phyloP scores from a whole-genome alignment of 1,140 invertebrate species.

The Trachymyrmex septentrionalis region DNA sequence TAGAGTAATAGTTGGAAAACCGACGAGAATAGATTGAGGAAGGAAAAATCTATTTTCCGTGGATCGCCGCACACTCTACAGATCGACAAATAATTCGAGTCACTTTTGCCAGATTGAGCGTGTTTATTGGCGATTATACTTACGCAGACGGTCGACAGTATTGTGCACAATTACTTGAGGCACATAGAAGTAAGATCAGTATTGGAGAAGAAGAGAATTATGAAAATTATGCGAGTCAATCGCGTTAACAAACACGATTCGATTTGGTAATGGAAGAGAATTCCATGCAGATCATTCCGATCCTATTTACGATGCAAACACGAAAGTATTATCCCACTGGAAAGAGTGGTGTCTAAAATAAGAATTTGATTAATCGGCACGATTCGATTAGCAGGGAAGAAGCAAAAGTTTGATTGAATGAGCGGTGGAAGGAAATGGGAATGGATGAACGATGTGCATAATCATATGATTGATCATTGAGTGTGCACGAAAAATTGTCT shows the following conservation, averaged over 20 bases:
- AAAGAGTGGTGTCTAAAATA: not conserved
- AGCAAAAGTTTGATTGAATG: slow-evolving; percentile 21
- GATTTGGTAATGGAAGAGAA: not conserved
- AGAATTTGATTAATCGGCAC: not conserved
- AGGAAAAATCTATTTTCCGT: slow-evolving; percentile 9
- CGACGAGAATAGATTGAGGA: not conserved
- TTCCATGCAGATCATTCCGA: not conserved
- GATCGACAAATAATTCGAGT: not conserved
- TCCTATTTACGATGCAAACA: not conserved
- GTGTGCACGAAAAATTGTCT: not conserved
- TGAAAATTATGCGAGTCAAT: not conserved
- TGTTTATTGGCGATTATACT: slow-evolving; percentile 41
- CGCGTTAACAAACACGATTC: slow-evolving; percentile 1
- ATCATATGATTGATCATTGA: slow-evolving; percentile 42
- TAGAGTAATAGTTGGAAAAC: not conserved
- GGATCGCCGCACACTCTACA: not conserved
- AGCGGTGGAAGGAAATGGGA: not conserved
- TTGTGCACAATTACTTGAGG: not conserved
- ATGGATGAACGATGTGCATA: slow-evolving; percentile 18
- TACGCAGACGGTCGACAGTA: slow-evolving; percentile 10
- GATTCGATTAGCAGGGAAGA: not conserved
- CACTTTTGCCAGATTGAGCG: slow-evolving; percentile 15
- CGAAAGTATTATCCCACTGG: not conserved
- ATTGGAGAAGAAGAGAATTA: not conserved
- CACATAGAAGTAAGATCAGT: not conserved